Evolutionary conservation across 1,140 invertebrate genomes (phyloP).

Genomic region (Drosophila paulistorum): DNA sequence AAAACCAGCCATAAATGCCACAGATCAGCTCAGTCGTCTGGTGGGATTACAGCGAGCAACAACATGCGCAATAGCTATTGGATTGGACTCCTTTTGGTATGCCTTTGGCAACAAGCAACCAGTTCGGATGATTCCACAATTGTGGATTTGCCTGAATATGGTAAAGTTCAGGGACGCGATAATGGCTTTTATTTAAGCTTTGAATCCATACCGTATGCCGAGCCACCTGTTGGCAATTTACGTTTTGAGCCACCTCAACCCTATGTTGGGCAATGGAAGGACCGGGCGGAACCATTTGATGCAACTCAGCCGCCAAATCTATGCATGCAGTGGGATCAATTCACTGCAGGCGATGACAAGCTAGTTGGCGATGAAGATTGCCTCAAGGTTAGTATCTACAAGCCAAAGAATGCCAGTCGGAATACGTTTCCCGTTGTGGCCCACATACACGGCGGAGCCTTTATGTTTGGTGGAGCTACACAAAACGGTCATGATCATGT

Average conservation of each 20-base stretch:
- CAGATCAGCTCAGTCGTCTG: not conserved
- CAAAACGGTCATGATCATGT: conserved; percentile 84
- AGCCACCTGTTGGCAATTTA: conserved; percentile 82
- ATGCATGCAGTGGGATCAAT: conserved; percentile 69
- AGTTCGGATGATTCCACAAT: not conserved
- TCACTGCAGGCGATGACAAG: conserved; percentile 35
- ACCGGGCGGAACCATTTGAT: conserved; percentile 42
- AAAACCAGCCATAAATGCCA: conserved; percentile 1
- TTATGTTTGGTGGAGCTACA: conserved; percentile 83
- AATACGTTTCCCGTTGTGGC: conserved; percentile 83
- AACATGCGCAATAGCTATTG: not conserved
- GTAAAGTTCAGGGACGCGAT: conserved; percentile 84
- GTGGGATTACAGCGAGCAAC: not conserved
- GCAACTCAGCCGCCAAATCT: conserved; percentile 42
- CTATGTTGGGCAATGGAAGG: conserved; percentile 38
- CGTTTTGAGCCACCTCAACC: conserved; percentile 71
- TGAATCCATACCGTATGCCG: conserved; percentile 84
- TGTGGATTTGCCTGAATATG: conserved; percentile 42
- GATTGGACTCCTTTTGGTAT: not conserved
- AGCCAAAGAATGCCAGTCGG: conserved; percentile 46
- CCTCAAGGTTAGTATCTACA: conserved; percentile 81
- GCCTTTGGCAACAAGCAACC: not conserved
- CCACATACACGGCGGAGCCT: conserved; percentile 84
- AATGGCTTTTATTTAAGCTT: conserved; percentile 83
- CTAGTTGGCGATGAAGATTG: conserved; percentile 78